Conservation (phyloP, 2,113 vertebrate species). For the Solenodon paradoxus region DNA sequence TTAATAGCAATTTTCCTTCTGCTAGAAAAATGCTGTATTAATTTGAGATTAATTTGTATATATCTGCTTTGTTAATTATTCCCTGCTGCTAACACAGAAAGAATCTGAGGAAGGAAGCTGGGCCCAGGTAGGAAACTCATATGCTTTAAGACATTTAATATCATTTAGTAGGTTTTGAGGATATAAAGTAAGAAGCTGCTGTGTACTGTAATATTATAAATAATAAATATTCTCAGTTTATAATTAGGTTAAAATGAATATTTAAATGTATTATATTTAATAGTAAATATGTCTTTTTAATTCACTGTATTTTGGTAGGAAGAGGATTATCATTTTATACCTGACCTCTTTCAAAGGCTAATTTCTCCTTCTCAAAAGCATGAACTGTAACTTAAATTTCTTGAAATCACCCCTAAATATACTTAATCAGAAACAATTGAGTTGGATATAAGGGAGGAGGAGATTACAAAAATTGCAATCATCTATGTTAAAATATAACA, state of each 20-base stretch:
- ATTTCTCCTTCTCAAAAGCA: neutral
- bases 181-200: slow-evolving; percentile 6
- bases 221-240: neutral
- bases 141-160: neutral
- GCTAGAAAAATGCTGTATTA: slow-evolving; percentile 54
- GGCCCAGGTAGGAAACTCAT: slow-evolving; percentile 91
- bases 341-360: neutral
- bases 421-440: neutral
- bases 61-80: slow-evolving; percentile 76
- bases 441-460: neutral
- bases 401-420: neutral
- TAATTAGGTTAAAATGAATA: neutral
- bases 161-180: neutral
- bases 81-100: slow-evolving; percentile 86
- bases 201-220: neutral
- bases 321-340: neutral
- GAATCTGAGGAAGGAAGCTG: slow-evolving; percentile 98
- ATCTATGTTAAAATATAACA: neutral
- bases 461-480: neutral
- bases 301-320: neutral
- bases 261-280: neutral
- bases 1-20: slow-evolving; percentile 46
- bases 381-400: slow-evolving; percentile 5
- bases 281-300: neutral
- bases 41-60: slow-evolving; percentile 72